These are phyloP conservation scores for Caenorhabditis remanei DNA, from an alignment of 1,140 invertebrate genomes.

Conservation along the genomic window DNA sequence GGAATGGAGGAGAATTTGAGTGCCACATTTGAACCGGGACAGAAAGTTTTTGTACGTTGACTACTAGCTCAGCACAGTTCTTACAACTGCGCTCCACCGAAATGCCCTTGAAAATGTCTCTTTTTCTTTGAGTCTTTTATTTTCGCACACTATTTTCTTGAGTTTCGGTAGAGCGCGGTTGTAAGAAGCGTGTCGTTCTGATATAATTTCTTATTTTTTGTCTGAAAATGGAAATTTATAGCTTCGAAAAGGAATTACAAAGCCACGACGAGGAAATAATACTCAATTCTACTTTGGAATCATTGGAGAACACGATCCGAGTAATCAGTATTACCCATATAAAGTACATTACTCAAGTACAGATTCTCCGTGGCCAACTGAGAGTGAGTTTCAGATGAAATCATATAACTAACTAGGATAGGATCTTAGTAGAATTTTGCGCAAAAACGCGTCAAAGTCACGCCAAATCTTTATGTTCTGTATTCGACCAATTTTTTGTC, in stretches of 20 bases:
- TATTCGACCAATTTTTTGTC: too few relatives aligned
- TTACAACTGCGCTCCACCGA: too few relatives aligned
- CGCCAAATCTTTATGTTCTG: too few relatives aligned
- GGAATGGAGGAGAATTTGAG: background rate
- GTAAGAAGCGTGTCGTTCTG: too few relatives aligned
- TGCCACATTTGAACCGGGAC: background rate
- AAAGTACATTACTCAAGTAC: slow-evolving; percentile 51
- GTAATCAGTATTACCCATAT: slow-evolving; percentile 32
- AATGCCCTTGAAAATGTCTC: too few relatives aligned
- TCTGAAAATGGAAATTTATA: background rate
- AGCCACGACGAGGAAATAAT: slow-evolving; percentile 4
- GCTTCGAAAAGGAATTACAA: slow-evolving; percentile 41
- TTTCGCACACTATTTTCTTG: too few relatives aligned
- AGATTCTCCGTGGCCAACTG: slow-evolving; percentile 31
- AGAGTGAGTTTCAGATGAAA: background rate
- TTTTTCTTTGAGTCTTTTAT: too few relatives aligned
- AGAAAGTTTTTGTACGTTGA: slow-evolving; percentile 48
- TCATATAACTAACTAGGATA: too few relatives aligned
- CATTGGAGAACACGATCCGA: slow-evolving; percentile 7
- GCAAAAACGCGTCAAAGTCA: too few relatives aligned
- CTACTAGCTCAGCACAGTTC: too few relatives aligned
- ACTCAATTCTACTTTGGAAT: slow-evolving; percentile 15
- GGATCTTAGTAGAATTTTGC: too few relatives aligned
- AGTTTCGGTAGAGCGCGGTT: background rate
- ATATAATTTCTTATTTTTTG: too few relatives aligned